phyloP scores from a whole-genome alignment of 1,140 invertebrate genomes.

The Nomia melanderi region DNA sequence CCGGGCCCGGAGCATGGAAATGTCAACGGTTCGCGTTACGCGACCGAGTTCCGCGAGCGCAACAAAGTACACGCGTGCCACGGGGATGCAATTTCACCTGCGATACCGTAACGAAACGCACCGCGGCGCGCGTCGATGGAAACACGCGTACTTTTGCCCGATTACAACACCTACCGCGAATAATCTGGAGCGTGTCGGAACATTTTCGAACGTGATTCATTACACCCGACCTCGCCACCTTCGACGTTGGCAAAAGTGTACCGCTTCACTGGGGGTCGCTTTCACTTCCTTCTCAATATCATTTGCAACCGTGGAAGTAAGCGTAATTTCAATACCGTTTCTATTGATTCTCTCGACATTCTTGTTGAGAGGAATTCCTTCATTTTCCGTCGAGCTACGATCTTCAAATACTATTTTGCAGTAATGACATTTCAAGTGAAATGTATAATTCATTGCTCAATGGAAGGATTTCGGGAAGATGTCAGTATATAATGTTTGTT shows the following conservation, averaged over 20 bases:
- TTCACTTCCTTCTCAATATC: constrained; percentile 14
- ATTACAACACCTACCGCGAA: constrained; percentile 12
- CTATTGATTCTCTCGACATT: neutral
- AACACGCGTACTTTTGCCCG: neutral
- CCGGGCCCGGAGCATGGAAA: constrained; percentile 48
- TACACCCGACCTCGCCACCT: neutral
- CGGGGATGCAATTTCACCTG: constrained; percentile 51
- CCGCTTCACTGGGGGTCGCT: neutral
- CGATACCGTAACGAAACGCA: constrained; percentile 47
- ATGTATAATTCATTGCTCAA: too few relatives aligned
- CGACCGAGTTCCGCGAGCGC: constrained; percentile 50
- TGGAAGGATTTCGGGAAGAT: too few relatives aligned
- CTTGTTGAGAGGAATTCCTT: too few relatives aligned
- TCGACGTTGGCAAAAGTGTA: neutral
- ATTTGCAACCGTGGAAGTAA: neutral
- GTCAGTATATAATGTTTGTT: too few relatives aligned
- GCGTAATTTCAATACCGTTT: neutral
- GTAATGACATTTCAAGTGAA: too few relatives aligned
- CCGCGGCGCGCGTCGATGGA: neutral
- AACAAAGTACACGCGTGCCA: neutral
- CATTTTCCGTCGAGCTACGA: too few relatives aligned
- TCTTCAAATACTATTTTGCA: too few relatives aligned
- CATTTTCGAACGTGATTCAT: constrained; percentile 38
- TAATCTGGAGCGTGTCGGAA: constrained; percentile 28
- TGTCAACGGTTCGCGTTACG: constrained; percentile 62